Conservation (phyloP, 2,113 vertebrate species). For the Nothocercus nigrocapillus region DNA sequence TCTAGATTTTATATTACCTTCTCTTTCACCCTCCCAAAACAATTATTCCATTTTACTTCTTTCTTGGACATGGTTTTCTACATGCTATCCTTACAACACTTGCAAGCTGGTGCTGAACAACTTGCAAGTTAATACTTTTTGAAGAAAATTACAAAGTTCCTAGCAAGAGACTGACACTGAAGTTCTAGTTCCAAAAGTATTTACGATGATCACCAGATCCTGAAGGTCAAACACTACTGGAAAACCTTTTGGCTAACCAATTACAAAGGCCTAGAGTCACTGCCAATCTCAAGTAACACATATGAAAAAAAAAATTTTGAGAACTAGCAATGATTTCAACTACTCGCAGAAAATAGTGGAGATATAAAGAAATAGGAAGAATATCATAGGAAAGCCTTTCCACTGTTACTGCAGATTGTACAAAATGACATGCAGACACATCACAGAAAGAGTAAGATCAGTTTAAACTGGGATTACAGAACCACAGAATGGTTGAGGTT, state of each 20-base stretch:
- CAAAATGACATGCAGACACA: not conserved
- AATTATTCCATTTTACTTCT: not conserved
- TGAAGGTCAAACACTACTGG: not conserved
- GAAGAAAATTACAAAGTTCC: not conserved
- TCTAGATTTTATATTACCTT: not conserved
- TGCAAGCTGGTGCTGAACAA: not conserved
- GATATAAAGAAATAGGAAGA: not conserved
- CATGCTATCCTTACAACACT: rapidly evolving
- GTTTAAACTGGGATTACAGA: not conserved
- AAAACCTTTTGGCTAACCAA: not conserved
- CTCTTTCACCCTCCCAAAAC: not conserved
- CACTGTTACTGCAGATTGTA: not conserved
- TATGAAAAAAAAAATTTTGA: not conserved
- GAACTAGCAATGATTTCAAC: not conserved
- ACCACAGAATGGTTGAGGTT: too few relatives aligned
- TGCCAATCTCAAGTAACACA: not conserved
- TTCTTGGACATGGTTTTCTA: not conserved
- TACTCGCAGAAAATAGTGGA: not conserved
- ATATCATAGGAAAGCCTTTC: not conserved
- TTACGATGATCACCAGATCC: not conserved
- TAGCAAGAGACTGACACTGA: not conserved
- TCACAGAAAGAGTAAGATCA: not conserved
- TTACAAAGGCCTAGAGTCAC: not conserved
- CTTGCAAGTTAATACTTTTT: not conserved
- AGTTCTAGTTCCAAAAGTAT: not conserved